phyloP scores from a whole-genome alignment of 2,113 vertebrate species.

The Gambusia holbrooki region DNA sequence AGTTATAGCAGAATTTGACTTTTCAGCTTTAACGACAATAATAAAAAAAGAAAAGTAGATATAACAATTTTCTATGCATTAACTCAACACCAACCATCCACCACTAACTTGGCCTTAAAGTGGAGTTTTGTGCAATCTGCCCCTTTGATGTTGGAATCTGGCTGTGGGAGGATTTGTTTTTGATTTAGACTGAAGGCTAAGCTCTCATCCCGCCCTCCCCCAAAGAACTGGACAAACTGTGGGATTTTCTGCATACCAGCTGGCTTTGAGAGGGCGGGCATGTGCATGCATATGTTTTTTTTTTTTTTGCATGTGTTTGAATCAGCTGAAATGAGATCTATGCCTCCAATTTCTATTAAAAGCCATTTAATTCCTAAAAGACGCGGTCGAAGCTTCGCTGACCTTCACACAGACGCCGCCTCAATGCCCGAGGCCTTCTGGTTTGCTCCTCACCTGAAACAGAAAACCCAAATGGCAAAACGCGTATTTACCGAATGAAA shows the following conservation, averaged over 20 bases:
- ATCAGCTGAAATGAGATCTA: conserved; percentile 29
- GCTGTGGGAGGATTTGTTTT: conserved; percentile 56
- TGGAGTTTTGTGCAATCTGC: conserved; percentile 31
- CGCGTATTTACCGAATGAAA: conserved; percentile 62
- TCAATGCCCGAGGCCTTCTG: conserved; percentile 42
- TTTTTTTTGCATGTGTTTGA: conserved; percentile 15
- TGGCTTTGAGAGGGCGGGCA: conserved; percentile 18
- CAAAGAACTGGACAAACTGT: conserved; percentile 63
- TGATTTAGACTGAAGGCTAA: conserved; percentile 41
- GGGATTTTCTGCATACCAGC: conserved; percentile 32
- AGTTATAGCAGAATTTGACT: background rate
- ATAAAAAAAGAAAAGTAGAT: conserved; percentile 13
- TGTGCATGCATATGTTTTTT: conserved; percentile 36
- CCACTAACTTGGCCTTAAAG: conserved; percentile 37
- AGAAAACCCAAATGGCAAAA: conserved; percentile 40
- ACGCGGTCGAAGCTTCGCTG: conserved; percentile 43
- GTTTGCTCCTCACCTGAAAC: conserved; percentile 27
- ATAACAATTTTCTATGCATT: conserved; percentile 13
- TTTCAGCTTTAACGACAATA: background rate
- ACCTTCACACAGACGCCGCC: conserved; percentile 42
- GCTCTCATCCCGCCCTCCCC: conserved; percentile 32
- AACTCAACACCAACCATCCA: conserved; percentile 20
- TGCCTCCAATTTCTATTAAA: conserved; percentile 37
- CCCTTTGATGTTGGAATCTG: conserved; percentile 60
- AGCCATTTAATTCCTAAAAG: conserved; percentile 63